These are phyloP conservation scores for Venturia canescens DNA, from an alignment of 1,140 invertebrate genomes.

Conservation along the genomic window DNA sequence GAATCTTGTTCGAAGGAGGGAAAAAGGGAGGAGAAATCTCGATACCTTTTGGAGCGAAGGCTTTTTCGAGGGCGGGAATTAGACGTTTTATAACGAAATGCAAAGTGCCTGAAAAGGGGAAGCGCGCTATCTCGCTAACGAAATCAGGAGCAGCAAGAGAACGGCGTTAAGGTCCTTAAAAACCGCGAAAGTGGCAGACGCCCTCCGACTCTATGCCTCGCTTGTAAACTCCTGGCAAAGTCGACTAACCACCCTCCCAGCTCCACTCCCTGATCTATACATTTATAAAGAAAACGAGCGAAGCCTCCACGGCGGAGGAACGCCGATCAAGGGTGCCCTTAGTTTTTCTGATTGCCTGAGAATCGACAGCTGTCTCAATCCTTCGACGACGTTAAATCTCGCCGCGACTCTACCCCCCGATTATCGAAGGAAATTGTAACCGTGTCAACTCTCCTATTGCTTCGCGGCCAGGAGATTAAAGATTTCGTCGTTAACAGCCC, in stretches of 20 bases:
- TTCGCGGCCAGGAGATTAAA: neutral
- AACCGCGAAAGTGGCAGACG: constrained; percentile 70
- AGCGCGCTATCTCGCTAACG: constrained; percentile 58
- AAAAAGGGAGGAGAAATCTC: constrained; percentile 44
- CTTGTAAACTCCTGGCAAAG: constrained; percentile 51
- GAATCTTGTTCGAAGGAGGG: neutral
- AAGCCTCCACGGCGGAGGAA: constrained; percentile 40
- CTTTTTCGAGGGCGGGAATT: constrained; percentile 56
- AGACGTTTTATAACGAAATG: constrained; percentile 63
- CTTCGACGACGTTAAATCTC: constrained; percentile 53
- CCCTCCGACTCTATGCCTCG: constrained; percentile 50
- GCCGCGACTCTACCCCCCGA: neutral
- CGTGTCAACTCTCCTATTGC: neutral
- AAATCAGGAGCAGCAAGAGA: constrained; percentile 45
- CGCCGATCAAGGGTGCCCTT: constrained; percentile 47
- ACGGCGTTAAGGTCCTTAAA: constrained; percentile 75
- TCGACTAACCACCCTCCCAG: constrained; percentile 30
- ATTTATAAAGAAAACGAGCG: constrained; percentile 21
- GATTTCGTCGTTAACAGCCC: neutral
- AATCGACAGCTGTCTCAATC: constrained; percentile 70
- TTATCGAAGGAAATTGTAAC: neutral
- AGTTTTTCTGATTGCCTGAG: constrained; percentile 70
- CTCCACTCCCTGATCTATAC: constrained; percentile 59
- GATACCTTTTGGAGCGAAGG: constrained; percentile 52
- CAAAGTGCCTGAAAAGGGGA: constrained; percentile 58